phyloP scores from a whole-genome alignment of 2,888 invertebrate genomes.

The Sussaba pulchella region DNA sequence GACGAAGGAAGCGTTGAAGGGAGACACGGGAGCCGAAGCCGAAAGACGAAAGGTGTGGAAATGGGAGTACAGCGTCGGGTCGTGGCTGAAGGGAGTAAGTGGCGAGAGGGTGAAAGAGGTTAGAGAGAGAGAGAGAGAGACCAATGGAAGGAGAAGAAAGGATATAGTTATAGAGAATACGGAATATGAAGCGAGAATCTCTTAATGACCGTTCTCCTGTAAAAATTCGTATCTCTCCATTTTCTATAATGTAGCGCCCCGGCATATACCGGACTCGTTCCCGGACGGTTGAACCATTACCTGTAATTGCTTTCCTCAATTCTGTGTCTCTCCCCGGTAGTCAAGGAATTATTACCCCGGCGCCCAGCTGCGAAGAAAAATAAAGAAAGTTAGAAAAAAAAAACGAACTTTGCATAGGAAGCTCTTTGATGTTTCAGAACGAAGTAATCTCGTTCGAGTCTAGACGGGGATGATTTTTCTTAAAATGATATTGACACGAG shows the following conservation, averaged over 20 bases:
- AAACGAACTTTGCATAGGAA: not conserved
- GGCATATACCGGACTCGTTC: constrained; percentile 33
- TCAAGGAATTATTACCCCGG: constrained; percentile 42
- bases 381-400: constrained; percentile 22
- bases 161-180: constrained; percentile 36
- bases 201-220: constrained; percentile 73
- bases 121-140: not conserved
- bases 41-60: constrained; percentile 36
- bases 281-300: constrained; percentile 75
- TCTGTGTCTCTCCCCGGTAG: constrained; percentile 59
- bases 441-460: constrained; percentile 62
- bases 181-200: constrained; percentile 64
- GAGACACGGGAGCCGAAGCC: constrained; percentile 36
- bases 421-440: constrained; percentile 51
- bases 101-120: constrained; percentile 62
- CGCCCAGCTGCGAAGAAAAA: constrained; percentile 25
- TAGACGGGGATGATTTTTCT: constrained; percentile 49
- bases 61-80: not conserved
- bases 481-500: constrained; percentile 58
- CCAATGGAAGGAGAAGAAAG: constrained; percentile 28
- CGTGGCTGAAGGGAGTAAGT: not conserved
- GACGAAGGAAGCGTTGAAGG: constrained; percentile 28
- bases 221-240: constrained; percentile 64
- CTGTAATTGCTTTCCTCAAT: constrained; percentile 82
- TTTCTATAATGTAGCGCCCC: constrained; percentile 56